These are phyloP conservation scores for Poecile montanus DNA, from an alignment of 2,797 vertebrate genomes.

Conservation along the genomic window DNA sequence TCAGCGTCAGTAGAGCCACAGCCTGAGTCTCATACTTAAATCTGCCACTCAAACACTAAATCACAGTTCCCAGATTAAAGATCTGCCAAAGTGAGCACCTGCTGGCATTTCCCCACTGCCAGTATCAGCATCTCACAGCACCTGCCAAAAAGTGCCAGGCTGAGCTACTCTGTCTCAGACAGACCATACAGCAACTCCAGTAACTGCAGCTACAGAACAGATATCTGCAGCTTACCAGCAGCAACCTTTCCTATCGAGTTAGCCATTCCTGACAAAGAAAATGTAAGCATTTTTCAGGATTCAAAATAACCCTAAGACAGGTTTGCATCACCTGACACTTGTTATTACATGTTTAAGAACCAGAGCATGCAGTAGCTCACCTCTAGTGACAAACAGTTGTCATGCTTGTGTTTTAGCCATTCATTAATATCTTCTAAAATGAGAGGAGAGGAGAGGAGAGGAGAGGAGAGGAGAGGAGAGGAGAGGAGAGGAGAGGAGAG, in stretches of 20 bases:
- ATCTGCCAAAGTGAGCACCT: neutral
- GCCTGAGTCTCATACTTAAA: neutral
- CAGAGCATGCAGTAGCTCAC: neutral
- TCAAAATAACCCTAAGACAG: neutral
- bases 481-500: too few species aligned
- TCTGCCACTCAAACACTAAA: neutral
- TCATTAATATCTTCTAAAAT: neutral
- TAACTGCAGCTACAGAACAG: fast-evolving
- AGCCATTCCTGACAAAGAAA: neutral
- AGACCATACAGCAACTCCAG: neutral
- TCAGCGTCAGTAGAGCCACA: neutral
- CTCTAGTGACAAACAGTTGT: neutral
- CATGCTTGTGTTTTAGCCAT: neutral
- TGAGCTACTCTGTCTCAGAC: neutral
- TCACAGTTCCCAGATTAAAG: neutral
- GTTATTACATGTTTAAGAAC: neutral
- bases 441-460: neutral
- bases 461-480: too few species aligned
- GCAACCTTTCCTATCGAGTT: neutral
- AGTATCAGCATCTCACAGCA: neutral
- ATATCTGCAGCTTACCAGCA: neutral
- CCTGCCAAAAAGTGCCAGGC: neutral
- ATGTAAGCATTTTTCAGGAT: neutral
- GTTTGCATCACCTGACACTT: neutral
- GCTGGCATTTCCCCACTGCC: neutral